Base-by-base conservation (phyloP, 2,888 invertebrate species). In the Lacanobia wlatinum region DNA sequence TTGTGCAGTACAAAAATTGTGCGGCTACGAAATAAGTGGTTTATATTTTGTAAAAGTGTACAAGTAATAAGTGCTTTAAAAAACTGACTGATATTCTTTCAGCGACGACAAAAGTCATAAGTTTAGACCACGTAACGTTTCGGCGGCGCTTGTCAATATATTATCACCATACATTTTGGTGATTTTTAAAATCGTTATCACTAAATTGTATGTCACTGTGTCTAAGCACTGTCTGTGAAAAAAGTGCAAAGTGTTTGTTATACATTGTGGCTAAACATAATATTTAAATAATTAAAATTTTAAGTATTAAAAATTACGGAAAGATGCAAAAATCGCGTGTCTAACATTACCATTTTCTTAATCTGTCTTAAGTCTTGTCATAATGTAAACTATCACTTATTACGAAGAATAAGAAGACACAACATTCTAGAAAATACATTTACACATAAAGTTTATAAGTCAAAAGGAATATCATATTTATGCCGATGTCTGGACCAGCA, bases 401-500 rank as follows among this genome's bases (percentile, higher is more conserved):
- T 12, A 43, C 14, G 4, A 48, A 0, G 6, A 18, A 16, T 16
- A 16, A 18, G 18, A 3, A 34, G 28, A 53, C 0, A 55, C 23
- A 28, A 28, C 48, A 43, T 48, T 48, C 8, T 18, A 7, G 48
- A 48, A 18, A 48, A 18, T 48, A 48, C 5, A 2, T 18, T 7
- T 48, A 50, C 14, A 40, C 3, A 58, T 58, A 73, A 21, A 50
- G 23, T 40, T 48, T 48, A 28, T 9, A 76, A 48, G 21, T 23
- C 21, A 56, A 50, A 56, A 56, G 50, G 2, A 48, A 14, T 38
- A 48, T 23, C 8, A 40, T 56, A 43, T 76, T 48, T 56, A 21
- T 34, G 2, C 0, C 34, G 40, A 66, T 50, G n/a, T 76, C 38
- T 50, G 50, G 43, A 43, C 69, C 50, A 23, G 58, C 18, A 40